Evolutionary conservation across 2,113 vertebrate genomes (phyloP).

Genomic region (Lampris megalopsis): DNA sequence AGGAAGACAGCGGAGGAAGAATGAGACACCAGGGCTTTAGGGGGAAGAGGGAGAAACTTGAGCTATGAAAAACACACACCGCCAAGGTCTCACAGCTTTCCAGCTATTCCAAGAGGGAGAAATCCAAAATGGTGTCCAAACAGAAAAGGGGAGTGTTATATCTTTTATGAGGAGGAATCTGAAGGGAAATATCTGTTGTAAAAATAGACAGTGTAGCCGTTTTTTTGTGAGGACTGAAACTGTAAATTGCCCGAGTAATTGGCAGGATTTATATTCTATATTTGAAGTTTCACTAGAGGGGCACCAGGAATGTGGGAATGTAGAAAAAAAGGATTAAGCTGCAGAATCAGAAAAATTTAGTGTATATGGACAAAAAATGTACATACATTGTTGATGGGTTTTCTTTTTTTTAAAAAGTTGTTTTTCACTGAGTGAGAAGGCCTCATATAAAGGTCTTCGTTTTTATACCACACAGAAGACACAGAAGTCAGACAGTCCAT

Average conservation of each 20-base stretch:
- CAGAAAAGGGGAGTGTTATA: slow-evolving; percentile 1
- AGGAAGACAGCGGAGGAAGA: slow-evolving; percentile 68
- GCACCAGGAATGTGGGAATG: background rate
- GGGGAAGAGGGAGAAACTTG: slow-evolving; percentile 59
- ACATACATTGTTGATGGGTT: too few relatives aligned
- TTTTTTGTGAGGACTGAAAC: background rate
- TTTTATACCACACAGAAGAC: too few relatives aligned
- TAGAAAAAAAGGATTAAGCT: background rate
- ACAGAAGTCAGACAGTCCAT: too few relatives aligned
- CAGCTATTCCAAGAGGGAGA: slow-evolving; percentile 58
- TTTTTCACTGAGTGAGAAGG: too few relatives aligned
- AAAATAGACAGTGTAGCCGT: slow-evolving; percentile 33
- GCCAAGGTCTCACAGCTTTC: slow-evolving; percentile 47
- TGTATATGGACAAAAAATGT: too few relatives aligned
- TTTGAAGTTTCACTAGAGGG: background rate
- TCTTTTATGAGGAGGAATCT: slow-evolving; percentile 27
- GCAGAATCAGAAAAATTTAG: too few relatives aligned
- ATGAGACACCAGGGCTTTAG: slow-evolving; percentile 57
- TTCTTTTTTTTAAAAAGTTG: too few relatives aligned
- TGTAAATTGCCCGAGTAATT: background rate
- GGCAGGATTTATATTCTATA: background rate
- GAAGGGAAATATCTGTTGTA: slow-evolving; percentile 41
- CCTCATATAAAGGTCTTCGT: background rate
- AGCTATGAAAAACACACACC: slow-evolving; percentile 67
- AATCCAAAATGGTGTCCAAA: slow-evolving; percentile 51